Evolutionary conservation across 2,888 invertebrate species (phyloP).

Genomic region (Tortricodes alternella): DNA sequence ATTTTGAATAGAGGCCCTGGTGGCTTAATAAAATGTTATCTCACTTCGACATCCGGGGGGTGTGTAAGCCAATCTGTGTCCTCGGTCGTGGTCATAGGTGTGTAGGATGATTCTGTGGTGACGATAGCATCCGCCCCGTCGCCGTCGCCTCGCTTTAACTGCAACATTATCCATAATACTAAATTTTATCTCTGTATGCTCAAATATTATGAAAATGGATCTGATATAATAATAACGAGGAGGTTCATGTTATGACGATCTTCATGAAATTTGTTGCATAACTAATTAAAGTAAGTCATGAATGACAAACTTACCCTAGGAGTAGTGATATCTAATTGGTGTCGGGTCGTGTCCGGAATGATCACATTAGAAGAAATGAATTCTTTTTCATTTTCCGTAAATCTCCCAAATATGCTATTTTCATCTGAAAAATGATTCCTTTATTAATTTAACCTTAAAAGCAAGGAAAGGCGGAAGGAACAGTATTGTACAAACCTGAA

Average conservation of each 20-base stretch:
- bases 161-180: constrained; percentile 35
- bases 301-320: constrained; percentile 47
- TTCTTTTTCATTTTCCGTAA: constrained; percentile 53
- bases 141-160: constrained; percentile 57
- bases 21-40: constrained; percentile 39
- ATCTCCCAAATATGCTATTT: constrained; percentile 74
- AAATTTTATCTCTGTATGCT: not conserved
- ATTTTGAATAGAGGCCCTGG: too few species aligned
- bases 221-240: not conserved
- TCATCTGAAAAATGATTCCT: constrained; percentile 59
- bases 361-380: constrained; percentile 45
- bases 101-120: constrained; percentile 64
- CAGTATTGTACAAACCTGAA: constrained; percentile 50
- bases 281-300: too few species aligned
- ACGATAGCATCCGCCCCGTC: constrained; percentile 52
- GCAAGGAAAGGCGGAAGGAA: not conserved
- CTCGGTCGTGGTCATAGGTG: constrained; percentile 67
- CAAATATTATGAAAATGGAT: not conserved
- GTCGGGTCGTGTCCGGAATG: constrained; percentile 37
- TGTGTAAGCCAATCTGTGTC: constrained; percentile 75
- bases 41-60: constrained; percentile 63
- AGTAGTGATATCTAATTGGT: constrained; percentile 49
- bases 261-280: not conserved
- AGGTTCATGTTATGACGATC: not conserved
- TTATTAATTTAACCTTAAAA: constrained; percentile 1